Evolutionary conservation across 2,797 vertebrate genomes (phyloP), one percentile per base, ranked within the genome.

Genomic region (Thaleichthys pacificus): DNA sequence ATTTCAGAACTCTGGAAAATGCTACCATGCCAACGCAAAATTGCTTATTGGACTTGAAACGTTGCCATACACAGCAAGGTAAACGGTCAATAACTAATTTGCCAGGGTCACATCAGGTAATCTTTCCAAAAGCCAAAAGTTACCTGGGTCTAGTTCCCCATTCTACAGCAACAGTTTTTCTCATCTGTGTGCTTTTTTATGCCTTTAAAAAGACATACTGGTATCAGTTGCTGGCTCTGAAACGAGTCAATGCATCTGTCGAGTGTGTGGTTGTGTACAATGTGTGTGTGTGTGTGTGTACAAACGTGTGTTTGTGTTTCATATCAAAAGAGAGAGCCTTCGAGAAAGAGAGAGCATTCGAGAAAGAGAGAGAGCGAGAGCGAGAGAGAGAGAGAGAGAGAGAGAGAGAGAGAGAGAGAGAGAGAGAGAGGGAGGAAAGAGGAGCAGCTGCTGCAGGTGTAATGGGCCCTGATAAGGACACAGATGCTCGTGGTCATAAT

Each of bases 51-150:
- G 54, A 64, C 71, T 49, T 60, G 57, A 67, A 49, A 61, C 32
- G 38, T 62, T 56, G 72, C 70, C 66, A 51, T 64, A 74, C 69
- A 32, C 63, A 32, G 47, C 69, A 71, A 77, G 70, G 73, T 68
- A 76, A 81, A 68, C 19, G 14, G 82, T 91, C 82, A 80, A 84
- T 86, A 85, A 83, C 73, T 73, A 82, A 80, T 78, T 86, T 86
- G 83, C 65, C 77, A 73, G 72, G 77, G 71, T 82, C 62, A 78
- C 78, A 80, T 78, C 66, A 80, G 85, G 70, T 49, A 71, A 57
- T 78, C 56, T 73, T 72, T 77, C 80, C 68, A 67, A 72, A 81
- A 75, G 72, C 66, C 68, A 74, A 78, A 80, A 79, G 72, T 81
- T 80, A 77, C 79, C 77, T 66, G 61, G 74, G 66, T 61, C 69